Evolutionary conservation across 2,888 invertebrate genomes (phyloP), one percentile per base, ranked within the genome.

Genomic region (Lissocephala sabroskyi): DNA sequence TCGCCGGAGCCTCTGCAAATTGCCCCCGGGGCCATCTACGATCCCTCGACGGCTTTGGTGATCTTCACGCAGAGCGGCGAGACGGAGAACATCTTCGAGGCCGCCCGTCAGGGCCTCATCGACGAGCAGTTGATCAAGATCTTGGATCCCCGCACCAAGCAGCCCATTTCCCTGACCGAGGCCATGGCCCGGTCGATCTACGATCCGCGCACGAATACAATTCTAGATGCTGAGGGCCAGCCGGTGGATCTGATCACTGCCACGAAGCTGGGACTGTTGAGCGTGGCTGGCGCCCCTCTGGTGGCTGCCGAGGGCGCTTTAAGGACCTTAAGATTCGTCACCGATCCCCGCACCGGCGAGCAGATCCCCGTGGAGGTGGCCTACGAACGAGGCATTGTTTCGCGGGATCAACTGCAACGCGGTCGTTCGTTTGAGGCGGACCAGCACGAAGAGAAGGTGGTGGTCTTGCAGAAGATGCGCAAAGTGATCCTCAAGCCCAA

Each of bases 351-450:
- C 65, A 92, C 94, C 1, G 94, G 93, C 2, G 90, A 93, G 79
- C 89, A 90, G 77, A 86, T 95, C 60, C 92, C 93, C 1, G 88
- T 94, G 65, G 92, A 93, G 82, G 91, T 92, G 43, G 96, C 96
- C 2, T 89, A 93, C 61, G 89, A 92, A 79, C 87, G 90, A 53
- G 94, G 94, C 5, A 91, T 95, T 49, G 91, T 84, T 1, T 79
- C 84, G 0, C 64, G 80, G 14, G 85, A 84, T 56, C 82, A 84
- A 40, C 33, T 85, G 17, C 70, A 74, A 1, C 80, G 80, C 3
- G 66, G 67, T 3, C 60, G 64, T 5, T 80, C 81, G 1, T 79
- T 81, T 17, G 82, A 81, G 2, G 68, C 54, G 33, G 91, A n/a
- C n/a, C n/a, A n/a, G n/a, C n/a, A n/a, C 1, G 92, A 91, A 80